phyloP scores from a whole-genome alignment of 2,113 vertebrate species.

The Nannobrachium achirus region DNA sequence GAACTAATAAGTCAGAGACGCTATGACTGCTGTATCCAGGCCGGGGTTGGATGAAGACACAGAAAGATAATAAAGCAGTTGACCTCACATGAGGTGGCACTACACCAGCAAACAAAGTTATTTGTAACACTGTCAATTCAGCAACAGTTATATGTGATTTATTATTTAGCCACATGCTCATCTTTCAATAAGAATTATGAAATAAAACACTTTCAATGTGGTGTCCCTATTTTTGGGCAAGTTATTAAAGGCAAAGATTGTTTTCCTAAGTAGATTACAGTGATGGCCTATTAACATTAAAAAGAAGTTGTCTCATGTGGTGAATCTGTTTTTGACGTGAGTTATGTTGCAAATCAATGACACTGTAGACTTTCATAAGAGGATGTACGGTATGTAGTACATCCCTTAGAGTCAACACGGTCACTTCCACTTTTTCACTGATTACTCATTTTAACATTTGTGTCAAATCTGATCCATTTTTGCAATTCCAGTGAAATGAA shows the following conservation, averaged over 20 bases:
- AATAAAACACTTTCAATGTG: background rate
- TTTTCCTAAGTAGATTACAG: no score
- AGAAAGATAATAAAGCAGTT: constrained; percentile 37
- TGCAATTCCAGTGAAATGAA: constrained; percentile 37
- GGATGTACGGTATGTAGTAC: constrained; percentile 76
- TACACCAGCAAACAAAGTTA: background rate
- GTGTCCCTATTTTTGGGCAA: no score
- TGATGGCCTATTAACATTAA: background rate
- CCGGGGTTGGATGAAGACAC: constrained; percentile 40
- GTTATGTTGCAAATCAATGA: constrained; percentile 63
- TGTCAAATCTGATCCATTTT: no score
- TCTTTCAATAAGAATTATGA: background rate
- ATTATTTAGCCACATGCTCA: background rate
- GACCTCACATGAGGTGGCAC: constrained; percentile 1
- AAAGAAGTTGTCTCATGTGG: constrained; percentile 16
- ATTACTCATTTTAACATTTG: constrained; percentile 2
- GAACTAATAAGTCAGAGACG: constrained; percentile 71
- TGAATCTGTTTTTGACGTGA: constrained; percentile 47
- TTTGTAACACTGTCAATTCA: no score
- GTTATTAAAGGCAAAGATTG: no score
- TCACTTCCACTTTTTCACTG: constrained; percentile 79
- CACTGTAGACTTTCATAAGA: constrained; percentile 73
- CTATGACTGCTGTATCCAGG: constrained; percentile 49
- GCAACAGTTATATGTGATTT: background rate
- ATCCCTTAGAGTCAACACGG: constrained; percentile 72